Evolutionary conservation across 2,113 vertebrate genomes (phyloP).

Genomic region (Raja brachyura): DNA sequence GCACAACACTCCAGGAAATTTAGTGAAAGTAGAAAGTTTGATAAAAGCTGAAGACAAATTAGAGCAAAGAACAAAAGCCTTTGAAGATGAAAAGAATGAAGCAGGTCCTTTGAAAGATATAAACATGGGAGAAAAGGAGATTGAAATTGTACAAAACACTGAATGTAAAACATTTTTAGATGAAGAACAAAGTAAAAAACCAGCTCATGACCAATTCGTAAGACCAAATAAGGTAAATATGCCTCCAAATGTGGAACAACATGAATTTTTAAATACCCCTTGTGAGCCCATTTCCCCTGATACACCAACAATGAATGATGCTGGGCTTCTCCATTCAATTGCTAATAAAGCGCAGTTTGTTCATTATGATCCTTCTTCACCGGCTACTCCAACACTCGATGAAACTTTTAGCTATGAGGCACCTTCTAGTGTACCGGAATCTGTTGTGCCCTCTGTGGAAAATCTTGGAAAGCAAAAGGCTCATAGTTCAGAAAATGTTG

Average conservation of each 20-base stretch:
- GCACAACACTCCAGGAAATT: background rate
- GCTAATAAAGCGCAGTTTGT: background rate
- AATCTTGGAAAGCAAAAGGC: background rate
- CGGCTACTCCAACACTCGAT: slow-evolving; percentile 31
- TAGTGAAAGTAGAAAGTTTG: background rate
- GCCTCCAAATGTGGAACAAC: background rate
- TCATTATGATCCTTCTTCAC: slow-evolving; percentile 20
- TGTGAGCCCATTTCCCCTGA: background rate
- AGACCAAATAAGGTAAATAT: slow-evolving; percentile 6
- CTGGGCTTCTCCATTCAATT: background rate
- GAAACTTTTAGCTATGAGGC: slow-evolving; percentile 21
- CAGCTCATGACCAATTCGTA: background rate
- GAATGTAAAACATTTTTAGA: background rate
- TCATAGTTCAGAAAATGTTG: background rate
- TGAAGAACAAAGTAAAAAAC: background rate
- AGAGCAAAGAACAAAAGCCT: background rate
- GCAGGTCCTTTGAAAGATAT: background rate
- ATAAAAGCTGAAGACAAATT: background rate
- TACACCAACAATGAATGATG: background rate
- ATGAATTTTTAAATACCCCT: background rate
- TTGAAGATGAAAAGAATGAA: background rate
- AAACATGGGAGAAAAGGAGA: background rate
- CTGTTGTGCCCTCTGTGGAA: background rate
- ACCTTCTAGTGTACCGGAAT: background rate
- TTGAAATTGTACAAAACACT: background rate